A percentile compares a stretch with the other conserved stretches of the same genome.
Evolutionary conservation across 37 sponge, comb jelly and placozoan species (phyloP).

Genomic region (Theonella swinhoei): DNA sequence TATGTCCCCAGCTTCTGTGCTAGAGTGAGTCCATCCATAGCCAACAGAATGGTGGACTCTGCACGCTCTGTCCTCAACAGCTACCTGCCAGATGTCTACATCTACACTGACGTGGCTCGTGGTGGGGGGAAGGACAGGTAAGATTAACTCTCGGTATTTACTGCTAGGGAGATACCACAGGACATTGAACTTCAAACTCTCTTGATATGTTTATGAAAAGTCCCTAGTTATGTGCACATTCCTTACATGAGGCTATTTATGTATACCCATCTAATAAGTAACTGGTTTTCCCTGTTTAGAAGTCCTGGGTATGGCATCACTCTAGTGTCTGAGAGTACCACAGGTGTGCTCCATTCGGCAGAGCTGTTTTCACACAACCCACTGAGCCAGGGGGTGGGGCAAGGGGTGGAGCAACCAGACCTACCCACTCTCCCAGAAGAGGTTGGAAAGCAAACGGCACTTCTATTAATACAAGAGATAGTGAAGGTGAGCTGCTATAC

Average conservation of each 20-base stretch:
- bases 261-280: too few relatives aligned
- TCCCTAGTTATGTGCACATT: background rate
- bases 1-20: slow-evolving; percentile 50
- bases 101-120: slow-evolving; percentile 81
- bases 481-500: slow-evolving; percentile 47
- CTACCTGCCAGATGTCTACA: slow-evolving; percentile 94
- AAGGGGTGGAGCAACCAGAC: background rate
- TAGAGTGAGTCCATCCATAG: slow-evolving; percentile 82
- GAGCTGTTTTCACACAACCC: slow-evolving; percentile 31
- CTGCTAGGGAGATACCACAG: too few relatives aligned
- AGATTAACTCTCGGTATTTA: slow-evolving; percentile 16
- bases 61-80: slow-evolving; percentile 81
- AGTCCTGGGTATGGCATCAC: slow-evolving; percentile 89
- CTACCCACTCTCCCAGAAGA: slow-evolving; percentile 84
- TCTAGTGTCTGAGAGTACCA: slow-evolving; percentile 85
- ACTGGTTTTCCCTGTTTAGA: slow-evolving; percentile 21
- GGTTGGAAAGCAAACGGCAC: slow-evolving; percentile 70
- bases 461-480: slow-evolving; percentile 76
- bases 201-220: background rate
- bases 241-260: too few relatives aligned
- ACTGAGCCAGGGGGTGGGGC: background rate
- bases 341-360: slow-evolving; percentile 66
- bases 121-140: slow-evolving; percentile 64
- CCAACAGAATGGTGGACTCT: slow-evolving; percentile 85
- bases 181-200: too few relatives aligned